Evolutionary conservation across 2,797 vertebrate species (phyloP).

Genomic region (Coreius guichenoti): DNA sequence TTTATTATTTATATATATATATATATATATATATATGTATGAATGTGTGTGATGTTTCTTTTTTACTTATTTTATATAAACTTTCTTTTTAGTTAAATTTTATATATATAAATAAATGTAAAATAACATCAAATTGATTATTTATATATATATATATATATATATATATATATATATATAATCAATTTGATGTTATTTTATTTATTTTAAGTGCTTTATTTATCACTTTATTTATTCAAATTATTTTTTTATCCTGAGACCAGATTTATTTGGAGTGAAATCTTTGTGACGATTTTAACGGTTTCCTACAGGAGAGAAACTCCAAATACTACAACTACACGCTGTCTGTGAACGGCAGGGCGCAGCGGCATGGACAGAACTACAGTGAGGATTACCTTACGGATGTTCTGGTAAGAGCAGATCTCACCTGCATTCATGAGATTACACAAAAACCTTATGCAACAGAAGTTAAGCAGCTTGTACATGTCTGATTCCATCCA

Average conservation of each 20-base stretch:
- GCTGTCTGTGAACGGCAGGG: slow-evolving; percentile 92
- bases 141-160: too few relatives aligned
- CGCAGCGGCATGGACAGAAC: slow-evolving; percentile 86
- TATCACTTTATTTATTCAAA: background rate
- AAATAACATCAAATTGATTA: too few relatives aligned
- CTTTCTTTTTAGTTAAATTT: too few relatives aligned
- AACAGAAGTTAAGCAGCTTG: background rate
- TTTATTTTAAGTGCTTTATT: too few relatives aligned
- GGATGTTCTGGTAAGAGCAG: slow-evolving; percentile 89
- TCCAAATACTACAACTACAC: slow-evolving; percentile 99
- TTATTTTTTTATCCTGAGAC: background rate
- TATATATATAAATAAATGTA: too few relatives aligned
- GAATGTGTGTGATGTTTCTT: too few relatives aligned
- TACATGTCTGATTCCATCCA: slow-evolving; percentile 63
- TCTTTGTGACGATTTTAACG: background rate
- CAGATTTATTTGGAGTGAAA: background rate
- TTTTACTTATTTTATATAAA: too few relatives aligned
- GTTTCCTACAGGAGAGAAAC: slow-evolving; percentile 87
- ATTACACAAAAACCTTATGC: background rate
- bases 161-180: too few relatives aligned
- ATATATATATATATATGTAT: too few relatives aligned
- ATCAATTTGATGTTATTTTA: too few relatives aligned
- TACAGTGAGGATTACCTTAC: slow-evolving; percentile 96
- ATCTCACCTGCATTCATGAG: background rate
- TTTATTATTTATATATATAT: too few relatives aligned